These are phyloP conservation scores for Arion vulgaris DNA, from an alignment of 1,140 invertebrate species.

Conservation along the genomic window DNA sequence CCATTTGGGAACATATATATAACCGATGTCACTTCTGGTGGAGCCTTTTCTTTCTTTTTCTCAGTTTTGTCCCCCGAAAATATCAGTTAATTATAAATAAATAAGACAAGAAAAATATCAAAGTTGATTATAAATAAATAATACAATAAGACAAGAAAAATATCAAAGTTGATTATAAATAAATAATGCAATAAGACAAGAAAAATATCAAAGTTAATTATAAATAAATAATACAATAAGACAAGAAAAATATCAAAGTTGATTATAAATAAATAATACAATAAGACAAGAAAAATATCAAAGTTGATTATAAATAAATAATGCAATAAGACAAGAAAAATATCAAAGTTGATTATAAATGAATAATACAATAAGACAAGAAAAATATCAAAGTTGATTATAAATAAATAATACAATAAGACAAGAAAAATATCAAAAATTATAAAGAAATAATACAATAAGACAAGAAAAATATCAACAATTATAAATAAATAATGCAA, in stretches of 20 bases:
- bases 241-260: not conserved
- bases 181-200: not conserved
- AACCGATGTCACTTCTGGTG: slow-evolving; percentile 44
- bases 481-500: not conserved
- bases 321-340: not conserved
- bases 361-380: not conserved
- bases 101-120: not conserved
- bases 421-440: not conserved
- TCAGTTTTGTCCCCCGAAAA: slow-evolving; percentile 21
- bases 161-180: not conserved
- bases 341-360: not conserved
- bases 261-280: not conserved
- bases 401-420: not conserved
- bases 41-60: slow-evolving; percentile 61
- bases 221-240: not conserved
- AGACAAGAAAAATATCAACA: not conserved
- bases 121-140: not conserved
- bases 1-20: slow-evolving; percentile 69
- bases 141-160: not conserved
- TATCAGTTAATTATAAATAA: not conserved
- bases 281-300: not conserved
- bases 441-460: not conserved
- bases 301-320: not conserved
- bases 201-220: not conserved
- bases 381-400: not conserved